A percentile compares a stretch with the other conserved stretches of the same genome.
Conservation (phyloP, 1,140 invertebrate species). For the Phocides pigmalion region DNA sequence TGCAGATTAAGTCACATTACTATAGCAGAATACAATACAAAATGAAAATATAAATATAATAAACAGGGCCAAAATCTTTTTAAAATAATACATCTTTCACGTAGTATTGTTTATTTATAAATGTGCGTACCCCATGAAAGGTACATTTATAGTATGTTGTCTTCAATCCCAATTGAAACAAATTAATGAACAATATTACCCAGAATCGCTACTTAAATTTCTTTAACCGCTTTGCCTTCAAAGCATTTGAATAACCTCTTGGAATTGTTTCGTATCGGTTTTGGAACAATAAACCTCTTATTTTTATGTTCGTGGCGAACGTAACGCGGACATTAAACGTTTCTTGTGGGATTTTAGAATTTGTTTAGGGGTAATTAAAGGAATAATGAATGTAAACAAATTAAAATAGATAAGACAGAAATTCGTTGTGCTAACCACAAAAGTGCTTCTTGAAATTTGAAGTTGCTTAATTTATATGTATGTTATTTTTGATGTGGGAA, state of each 20-base stretch:
- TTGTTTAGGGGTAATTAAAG: conserved; percentile 43
- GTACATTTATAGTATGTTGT: no score
- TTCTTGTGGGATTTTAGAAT: conserved; percentile 45
- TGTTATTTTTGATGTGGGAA: no score
- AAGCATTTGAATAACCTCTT: conserved; percentile 17
- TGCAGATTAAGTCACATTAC: no score
- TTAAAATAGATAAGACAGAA: conserved; percentile 23
- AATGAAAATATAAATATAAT: no score
- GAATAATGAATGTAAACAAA: conserved; percentile 28
- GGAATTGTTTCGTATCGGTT: conserved; percentile 44
- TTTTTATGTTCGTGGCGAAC: conserved; percentile 48
- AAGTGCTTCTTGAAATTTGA: neutral
- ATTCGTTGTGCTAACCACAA: conserved; percentile 17
- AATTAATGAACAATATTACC: neutral
- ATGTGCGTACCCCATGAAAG: no score
- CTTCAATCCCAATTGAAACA: no score
- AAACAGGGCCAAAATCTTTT: no score
- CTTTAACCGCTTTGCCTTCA: conserved; percentile 18
- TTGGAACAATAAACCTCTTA: conserved; percentile 47
- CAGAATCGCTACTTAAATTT: conserved; percentile 27
- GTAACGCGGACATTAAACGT: conserved; percentile 42
- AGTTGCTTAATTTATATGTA: neutral
- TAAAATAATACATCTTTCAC: no score
- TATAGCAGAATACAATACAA: no score
- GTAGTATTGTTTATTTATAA: no score